These are phyloP conservation scores for Anagrus nilaparvatae DNA, from an alignment of 1,140 invertebrate species.

Conservation along the genomic window DNA sequence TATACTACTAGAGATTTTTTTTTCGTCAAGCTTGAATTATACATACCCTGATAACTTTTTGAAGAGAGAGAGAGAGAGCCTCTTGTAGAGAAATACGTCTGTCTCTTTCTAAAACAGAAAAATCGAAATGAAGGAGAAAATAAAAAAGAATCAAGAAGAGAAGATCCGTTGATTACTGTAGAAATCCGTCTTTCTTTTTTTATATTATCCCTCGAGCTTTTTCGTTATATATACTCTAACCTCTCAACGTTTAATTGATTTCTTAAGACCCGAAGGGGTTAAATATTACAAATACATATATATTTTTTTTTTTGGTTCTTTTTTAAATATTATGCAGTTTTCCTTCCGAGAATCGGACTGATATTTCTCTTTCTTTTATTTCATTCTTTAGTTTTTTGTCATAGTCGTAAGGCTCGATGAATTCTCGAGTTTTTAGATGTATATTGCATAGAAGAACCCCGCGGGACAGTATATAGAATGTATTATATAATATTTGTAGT, in stretches of 20 bases:
- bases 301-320: too few species aligned
- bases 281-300: too few species aligned
- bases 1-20: too few species aligned
- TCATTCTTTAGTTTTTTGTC: conserved; percentile 15
- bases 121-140: conserved; percentile 8
- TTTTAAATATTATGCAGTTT: too few species aligned
- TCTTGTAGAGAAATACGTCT: not conserved
- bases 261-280: conserved; percentile 39
- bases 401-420: conserved; percentile 11
- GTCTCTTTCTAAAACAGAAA: not conserved
- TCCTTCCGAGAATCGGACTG: conserved; percentile 19
- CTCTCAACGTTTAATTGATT: conserved; percentile 39
- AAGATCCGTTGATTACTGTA: conserved; percentile 34
- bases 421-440: conserved; percentile 10
- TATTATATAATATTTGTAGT: too few species aligned
- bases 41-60: too few species aligned
- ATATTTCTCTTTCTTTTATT: not conserved
- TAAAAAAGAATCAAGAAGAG: conserved; percentile 7
- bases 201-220: not conserved
- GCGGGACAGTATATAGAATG: conserved; percentile 38
- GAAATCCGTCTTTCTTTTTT: conserved; percentile 16
- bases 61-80: conserved; percentile 7
- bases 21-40: too few species aligned
- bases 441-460: conserved; percentile 16
- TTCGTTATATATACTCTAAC: conserved; percentile 3